Base-by-base conservation (phyloP, 2,797 vertebrate species). In the Sitta carolinensis region DNA sequence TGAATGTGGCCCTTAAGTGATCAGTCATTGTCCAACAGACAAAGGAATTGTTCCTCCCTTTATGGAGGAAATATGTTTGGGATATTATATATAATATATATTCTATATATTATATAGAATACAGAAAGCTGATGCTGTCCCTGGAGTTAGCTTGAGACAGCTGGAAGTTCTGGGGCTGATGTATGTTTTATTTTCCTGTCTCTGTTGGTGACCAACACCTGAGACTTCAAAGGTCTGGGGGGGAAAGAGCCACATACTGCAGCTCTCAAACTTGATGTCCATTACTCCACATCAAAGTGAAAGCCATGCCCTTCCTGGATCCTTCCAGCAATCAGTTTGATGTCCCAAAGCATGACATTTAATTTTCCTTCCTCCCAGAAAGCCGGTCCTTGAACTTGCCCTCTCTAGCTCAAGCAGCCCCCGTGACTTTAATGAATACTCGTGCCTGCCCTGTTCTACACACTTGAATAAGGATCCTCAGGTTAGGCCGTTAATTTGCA, bases 401-500 rank as follows among this genome's bases (percentile, higher is more conserved):
- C 88, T 95, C 34, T 2, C 73, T 29, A 62, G 83, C 70, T 76
- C 23, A 8, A 69, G 83, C 87, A 85, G 77, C 59, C 86, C 70
- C 70, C 19, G 57, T 89, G 88, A 82, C 88, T 87, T 93, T 90
- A 94, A 90, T 90, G 92, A 94, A 59, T 79, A 11, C 77, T 94
- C 64, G 14, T 93, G 84, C 34, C 3, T 61, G 48, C 51, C 16
- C 67, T 61, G 42, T 76, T 92, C 88, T 84, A 8, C 57, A 30
- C 88, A 70, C 90, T 95, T 79, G 90, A 93, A 54, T 88, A 90
- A 83, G 84, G 69, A 85, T 96, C 90, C 70, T 87, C 95, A 92
- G 86, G 93, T 95, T 95, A 91, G 80, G 88, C 86, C 77, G 43
- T 95, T 96, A 75, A 95, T 96, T 96, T 96, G 86, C 93, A 87